Conservation (phyloP, 2,888 invertebrate genomes). For the Halictus quadricinctus region DNA sequence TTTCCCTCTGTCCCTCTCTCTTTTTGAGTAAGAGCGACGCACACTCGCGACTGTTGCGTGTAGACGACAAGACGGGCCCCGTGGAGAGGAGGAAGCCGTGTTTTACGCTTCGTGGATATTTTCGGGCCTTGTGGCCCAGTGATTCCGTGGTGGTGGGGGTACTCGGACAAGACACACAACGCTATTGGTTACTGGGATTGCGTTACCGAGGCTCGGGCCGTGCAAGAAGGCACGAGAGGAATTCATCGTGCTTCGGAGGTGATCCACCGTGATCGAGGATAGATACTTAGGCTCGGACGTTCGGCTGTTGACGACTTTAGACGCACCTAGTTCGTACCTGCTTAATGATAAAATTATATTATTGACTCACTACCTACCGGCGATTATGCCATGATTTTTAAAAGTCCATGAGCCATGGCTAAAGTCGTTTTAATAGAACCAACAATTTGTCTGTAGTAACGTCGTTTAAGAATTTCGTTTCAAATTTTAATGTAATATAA, state of each 20-base stretch:
- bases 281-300: slow-evolving; percentile 30
- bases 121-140: slow-evolving; percentile 58
- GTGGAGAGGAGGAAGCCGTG: slow-evolving; percentile 46
- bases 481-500: too few species aligned
- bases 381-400: too few species aligned
- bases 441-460: too few species aligned
- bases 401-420: too few species aligned
- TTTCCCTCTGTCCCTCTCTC: background rate
- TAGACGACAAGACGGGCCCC: slow-evolving; percentile 17
- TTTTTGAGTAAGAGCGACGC: background rate
- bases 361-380: too few species aligned
- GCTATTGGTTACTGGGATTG: slow-evolving; percentile 69
- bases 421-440: too few species aligned
- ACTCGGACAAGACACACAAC: slow-evolving; percentile 51
- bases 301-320: slow-evolving; percentile 16
- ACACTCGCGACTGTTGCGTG: slow-evolving; percentile 21
- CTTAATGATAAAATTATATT: background rate
- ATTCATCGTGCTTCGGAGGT: slow-evolving; percentile 55
- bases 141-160: slow-evolving; percentile 29
- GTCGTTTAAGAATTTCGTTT: too few species aligned
- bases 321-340: background rate
- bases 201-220: slow-evolving; percentile 60
- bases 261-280: slow-evolving; percentile 40
- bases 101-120: slow-evolving; percentile 66
- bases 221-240: slow-evolving; percentile 52